Evolutionary conservation across 1,140 invertebrate species (phyloP).

Genomic region (Cyclina sinensis): DNA sequence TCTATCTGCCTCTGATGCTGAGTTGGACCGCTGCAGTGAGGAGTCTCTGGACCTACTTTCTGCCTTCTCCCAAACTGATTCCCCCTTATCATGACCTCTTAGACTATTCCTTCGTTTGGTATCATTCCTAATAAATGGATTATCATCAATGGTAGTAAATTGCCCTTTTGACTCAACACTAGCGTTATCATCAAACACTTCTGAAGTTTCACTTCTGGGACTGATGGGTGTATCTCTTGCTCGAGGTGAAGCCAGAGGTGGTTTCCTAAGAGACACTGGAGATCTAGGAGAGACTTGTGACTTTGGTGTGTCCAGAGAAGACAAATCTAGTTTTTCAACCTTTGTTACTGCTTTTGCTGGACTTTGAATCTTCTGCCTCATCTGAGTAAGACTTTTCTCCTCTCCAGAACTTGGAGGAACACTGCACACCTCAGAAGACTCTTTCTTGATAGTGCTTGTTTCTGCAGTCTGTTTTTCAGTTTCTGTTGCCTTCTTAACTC

Average conservation of each 20-base stretch:
- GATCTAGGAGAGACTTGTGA: slow-evolving; percentile 31
- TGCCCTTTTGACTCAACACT: slow-evolving; percentile 64
- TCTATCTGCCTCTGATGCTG: background rate
- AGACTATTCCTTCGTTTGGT: slow-evolving; percentile 27
- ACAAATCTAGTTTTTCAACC: slow-evolving; percentile 45
- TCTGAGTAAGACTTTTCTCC: background rate
- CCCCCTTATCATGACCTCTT: slow-evolving; percentile 37
- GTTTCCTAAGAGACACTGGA: background rate
- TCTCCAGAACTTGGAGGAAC: background rate
- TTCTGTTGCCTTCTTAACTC: background rate
- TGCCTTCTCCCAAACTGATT: slow-evolving; percentile 66
- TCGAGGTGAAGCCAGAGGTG: slow-evolving; percentile 22
- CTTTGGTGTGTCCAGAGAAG: background rate
- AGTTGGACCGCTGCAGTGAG: slow-evolving; percentile 56
- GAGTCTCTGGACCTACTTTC: slow-evolving; percentile 56
- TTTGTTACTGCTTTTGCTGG: background rate
- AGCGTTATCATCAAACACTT: background rate
- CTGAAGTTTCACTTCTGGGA: background rate
- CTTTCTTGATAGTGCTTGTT: background rate
- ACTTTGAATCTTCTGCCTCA: background rate
- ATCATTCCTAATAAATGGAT: slow-evolving; percentile 69
- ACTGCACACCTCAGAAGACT: background rate
- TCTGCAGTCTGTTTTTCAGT: background rate
- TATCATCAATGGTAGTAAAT: slow-evolving; percentile 62
- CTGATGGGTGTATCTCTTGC: background rate